Conservation (phyloP, 2,113 vertebrate genomes). For the Bagarius yarrelli region DNA sequence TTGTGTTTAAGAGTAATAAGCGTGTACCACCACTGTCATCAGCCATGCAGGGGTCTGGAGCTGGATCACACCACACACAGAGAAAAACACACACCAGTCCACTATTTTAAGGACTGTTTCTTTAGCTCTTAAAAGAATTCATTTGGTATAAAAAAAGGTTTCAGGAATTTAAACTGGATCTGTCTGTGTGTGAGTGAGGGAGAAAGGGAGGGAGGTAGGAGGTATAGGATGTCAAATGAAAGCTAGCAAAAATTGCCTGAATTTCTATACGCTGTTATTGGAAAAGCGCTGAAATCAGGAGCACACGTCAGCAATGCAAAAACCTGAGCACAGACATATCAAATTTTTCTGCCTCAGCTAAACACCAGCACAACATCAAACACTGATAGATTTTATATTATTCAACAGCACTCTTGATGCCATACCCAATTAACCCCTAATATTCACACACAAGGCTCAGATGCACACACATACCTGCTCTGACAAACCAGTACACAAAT, state of each 20-base stretch:
- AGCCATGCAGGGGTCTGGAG: conserved; percentile 19
- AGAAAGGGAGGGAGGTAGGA: not conserved
- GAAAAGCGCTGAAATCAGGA: conserved; percentile 29
- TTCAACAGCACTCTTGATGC: conserved; percentile 12
- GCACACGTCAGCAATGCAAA: conserved; percentile 5
- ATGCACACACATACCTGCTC: conserved; percentile 21
- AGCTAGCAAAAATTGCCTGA: conserved; percentile 29
- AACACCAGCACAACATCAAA: conserved; percentile 23
- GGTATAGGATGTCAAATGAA: conserved; percentile 31
- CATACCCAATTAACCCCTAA: conserved; percentile 43
- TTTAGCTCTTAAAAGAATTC: conserved; percentile 43
- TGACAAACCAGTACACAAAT: conserved; percentile 16
- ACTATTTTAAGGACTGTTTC: conserved; percentile 52
- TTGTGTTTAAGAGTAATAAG: conserved; percentile 64
- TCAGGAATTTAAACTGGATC: conserved; percentile 23
- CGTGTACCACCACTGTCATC: conserved; percentile 64
- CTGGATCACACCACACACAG: conserved; percentile 24
- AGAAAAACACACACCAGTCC: conserved; percentile 40
- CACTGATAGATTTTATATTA: conserved; percentile 20
- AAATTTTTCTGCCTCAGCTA: conserved; percentile 21
- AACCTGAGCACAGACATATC: conserved; percentile 27
- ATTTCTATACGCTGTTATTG: conserved; percentile 23
- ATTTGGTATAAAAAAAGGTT: conserved; percentile 42
- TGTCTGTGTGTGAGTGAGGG: not conserved
- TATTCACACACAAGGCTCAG: conserved; percentile 11